These are phyloP conservation scores for Lanius collurio DNA, from an alignment of 2,113 vertebrate species.

Conservation along the genomic window DNA sequence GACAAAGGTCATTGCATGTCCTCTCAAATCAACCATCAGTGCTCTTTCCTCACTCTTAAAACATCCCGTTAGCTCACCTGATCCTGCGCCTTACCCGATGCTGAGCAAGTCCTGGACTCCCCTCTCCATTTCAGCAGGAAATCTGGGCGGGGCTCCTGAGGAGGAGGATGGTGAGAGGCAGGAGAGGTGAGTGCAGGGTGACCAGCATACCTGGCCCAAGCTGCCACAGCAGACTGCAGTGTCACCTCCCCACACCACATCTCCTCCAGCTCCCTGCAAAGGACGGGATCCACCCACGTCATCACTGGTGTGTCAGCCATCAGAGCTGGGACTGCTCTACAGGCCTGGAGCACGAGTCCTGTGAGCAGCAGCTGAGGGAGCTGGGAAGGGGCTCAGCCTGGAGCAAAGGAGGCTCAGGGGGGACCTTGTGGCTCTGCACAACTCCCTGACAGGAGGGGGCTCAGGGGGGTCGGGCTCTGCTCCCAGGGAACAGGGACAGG, in stretches of 20 bases:
- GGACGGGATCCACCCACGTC: not conserved
- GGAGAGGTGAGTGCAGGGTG: not conserved
- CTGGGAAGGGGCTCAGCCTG: not conserved
- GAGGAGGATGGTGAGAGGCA: not conserved
- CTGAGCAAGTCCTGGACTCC: not conserved
- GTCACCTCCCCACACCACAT: not conserved
- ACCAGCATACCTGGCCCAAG: not conserved
- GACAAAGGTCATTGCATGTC: not conserved
- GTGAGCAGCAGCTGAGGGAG: not conserved
- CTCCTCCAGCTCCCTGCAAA: not conserved
- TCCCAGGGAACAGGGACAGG: not conserved
- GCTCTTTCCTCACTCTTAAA: not conserved
- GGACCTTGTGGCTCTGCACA: not conserved
- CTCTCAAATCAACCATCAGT: not conserved
- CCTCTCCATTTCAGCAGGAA: not conserved
- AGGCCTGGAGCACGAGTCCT: not conserved
- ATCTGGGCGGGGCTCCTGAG: not conserved
- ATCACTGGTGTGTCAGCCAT: rapidly evolving
- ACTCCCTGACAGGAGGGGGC: not conserved
- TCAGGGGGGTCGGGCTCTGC: rapidly evolving
- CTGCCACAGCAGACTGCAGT: not conserved
- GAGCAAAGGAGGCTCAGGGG: not conserved
- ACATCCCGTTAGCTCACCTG: not conserved
- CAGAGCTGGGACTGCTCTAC: not conserved
- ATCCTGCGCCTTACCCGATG: rapidly evolving